phyloP scores from a whole-genome alignment of 2,113 vertebrate genomes.

The Colistium nudipinnis region DNA sequence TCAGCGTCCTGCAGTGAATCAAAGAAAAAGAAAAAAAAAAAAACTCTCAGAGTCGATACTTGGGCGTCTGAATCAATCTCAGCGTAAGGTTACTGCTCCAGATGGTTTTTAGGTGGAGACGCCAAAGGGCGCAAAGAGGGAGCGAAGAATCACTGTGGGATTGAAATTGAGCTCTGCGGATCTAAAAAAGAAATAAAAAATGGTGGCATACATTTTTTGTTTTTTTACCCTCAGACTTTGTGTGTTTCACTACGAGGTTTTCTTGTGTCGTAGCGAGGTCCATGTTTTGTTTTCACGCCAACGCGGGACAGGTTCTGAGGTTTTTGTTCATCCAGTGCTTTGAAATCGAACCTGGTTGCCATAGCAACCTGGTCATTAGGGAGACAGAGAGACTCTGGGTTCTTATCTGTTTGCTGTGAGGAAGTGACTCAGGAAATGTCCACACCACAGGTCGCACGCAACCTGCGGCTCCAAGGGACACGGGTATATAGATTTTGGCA shows the following conservation, averaged over 20 bases:
- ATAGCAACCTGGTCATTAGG: constrained; percentile 77
- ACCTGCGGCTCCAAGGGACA: neutral
- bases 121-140: constrained; percentile 19
- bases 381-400: constrained; percentile 41
- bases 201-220: constrained; percentile 4
- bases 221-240: neutral
- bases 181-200: too few relatives aligned
- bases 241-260: neutral
- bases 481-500: too few relatives aligned
- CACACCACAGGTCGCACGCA: constrained; percentile 5
- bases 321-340: constrained; percentile 38
- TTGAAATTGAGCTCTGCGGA: neutral
- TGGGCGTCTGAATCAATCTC: constrained; percentile 33
- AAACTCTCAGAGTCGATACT: constrained; percentile 37
- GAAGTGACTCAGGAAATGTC: constrained; percentile 48
- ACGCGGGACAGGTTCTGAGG: constrained; percentile 20
- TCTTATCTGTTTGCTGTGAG: constrained; percentile 31
- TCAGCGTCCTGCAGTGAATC: constrained; percentile 55
- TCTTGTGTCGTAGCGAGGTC: neutral
- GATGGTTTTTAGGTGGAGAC: constrained; percentile 24
- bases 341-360: constrained; percentile 77
- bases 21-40: constrained; percentile 6
- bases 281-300: neutral
- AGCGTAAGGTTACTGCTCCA: constrained; percentile 25
- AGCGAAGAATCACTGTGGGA: neutral